A percentile compares a stretch with the other conserved stretches of the same genome.
phyloP scores from a whole-genome alignment of 2,888 invertebrate species.

The Scotopteryx bipunctaria region DNA sequence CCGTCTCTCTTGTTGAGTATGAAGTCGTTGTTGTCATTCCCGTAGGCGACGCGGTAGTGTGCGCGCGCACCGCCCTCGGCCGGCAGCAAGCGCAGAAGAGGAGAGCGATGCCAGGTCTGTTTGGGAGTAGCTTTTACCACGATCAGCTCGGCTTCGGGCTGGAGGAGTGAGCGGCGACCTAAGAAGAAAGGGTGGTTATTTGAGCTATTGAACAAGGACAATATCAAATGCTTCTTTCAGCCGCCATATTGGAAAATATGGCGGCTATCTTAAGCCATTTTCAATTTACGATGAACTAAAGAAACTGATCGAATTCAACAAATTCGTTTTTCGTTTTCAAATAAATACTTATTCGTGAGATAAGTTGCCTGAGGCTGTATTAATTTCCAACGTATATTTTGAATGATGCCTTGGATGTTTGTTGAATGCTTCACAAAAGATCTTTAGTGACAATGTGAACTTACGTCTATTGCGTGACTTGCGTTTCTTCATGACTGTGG shows the following conservation, averaged over 20 bases:
- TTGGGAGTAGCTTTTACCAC: conserved; percentile 57
- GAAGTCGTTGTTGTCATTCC: conserved; percentile 59
- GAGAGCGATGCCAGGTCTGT: conserved; percentile 72
- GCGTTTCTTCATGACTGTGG: conserved; percentile 65
- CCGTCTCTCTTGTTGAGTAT: conserved; percentile 67
- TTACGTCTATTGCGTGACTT: conserved; percentile 68
- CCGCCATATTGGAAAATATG: too few relatives aligned
- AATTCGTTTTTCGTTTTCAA: too few relatives aligned
- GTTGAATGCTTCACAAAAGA: too few relatives aligned
- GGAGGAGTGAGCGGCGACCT: conserved; percentile 70
- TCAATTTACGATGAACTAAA: too few relatives aligned
- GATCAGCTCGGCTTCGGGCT: conserved; percentile 68
- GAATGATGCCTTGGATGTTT: too few relatives aligned
- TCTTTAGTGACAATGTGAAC: neutral
- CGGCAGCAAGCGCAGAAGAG: conserved; percentile 66
- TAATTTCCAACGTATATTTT: too few relatives aligned
- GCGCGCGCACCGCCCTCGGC: conserved; percentile 62
- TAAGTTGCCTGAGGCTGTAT: too few relatives aligned
- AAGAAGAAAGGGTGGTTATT: conserved; percentile 1
- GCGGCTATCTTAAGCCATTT: too few relatives aligned
- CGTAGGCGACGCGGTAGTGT: conserved; percentile 72
- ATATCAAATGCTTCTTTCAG: too few relatives aligned
- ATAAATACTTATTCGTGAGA: too few relatives aligned
- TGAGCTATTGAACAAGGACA: neutral
- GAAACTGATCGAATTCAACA: too few relatives aligned